Evolutionary conservation across 2,888 invertebrate species (phyloP), one percentile per base, ranked within the genome.

Genomic region (Chrysotoxum bicinctum): DNA sequence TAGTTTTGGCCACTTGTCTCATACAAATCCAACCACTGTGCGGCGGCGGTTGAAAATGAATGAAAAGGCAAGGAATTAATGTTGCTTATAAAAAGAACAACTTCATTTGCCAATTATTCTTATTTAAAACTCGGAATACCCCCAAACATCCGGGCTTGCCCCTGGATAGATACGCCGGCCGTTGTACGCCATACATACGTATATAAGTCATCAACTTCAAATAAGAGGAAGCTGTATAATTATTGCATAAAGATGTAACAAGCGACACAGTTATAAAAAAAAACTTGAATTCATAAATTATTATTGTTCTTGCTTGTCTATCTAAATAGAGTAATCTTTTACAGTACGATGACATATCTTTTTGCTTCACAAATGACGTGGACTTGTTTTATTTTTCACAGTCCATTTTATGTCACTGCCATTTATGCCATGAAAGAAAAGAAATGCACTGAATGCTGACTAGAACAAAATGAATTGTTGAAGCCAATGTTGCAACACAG

Each of bases 311-410:
- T 56, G 19, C 35, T 21, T 56, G 56, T 56, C 35, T 35, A 2
- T 35, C 56, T 56, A 35, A 56, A 35, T 7, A 56, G 14, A 56
- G 21, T 56, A 19, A 35, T 56, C 35, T 35, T 21, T 21, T 21
- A 56, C 21, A 56, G 56, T 56, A 56, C 56, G 32, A 35, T 56
- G 35, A 54, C 30, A 54, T 54, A 48, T 48, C 48, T 56, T 2
- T 35, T 56, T 21, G 12, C 14, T 21, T 35, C 8, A 21, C 5
- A 35, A 56, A 56, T 32, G 35, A 35, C 19, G 8, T 56, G 35
- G 19, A 56, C 35, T 56, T 35, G 35, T 56, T 56, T 56, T 21
- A 21, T 35, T 56, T 56, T 56, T 56, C 19, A 35, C 8, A 35
- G 32, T 21, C 32, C 32, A 35, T 35, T 56, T 35, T 56, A 56